Conservation (phyloP, 2,797 vertebrate species). For the Sebastes flavidus region DNA sequence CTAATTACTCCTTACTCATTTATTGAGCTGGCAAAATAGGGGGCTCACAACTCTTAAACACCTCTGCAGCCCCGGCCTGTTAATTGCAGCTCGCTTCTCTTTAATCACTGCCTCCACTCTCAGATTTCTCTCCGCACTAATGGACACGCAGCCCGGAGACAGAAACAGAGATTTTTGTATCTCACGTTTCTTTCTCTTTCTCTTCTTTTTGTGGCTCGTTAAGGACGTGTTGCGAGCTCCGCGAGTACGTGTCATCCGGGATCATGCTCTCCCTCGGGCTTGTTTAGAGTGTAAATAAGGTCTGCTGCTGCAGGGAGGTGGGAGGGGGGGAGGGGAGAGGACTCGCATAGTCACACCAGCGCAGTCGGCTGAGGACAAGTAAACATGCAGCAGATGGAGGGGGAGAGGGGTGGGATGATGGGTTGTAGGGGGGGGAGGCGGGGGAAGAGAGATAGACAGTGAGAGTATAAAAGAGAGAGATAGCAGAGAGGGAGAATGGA, state of each 20-base stretch:
- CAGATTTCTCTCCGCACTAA: constrained; percentile 46
- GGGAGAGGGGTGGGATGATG: not conserved
- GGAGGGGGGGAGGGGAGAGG: not conserved
- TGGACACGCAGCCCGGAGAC: constrained; percentile 52
- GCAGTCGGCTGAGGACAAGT: constrained; percentile 71
- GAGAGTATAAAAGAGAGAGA: constrained; percentile 21
- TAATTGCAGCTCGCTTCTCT: constrained; percentile 68
- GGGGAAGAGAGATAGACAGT: constrained; percentile 43
- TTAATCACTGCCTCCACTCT: constrained; percentile 68
- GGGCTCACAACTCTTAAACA: constrained; percentile 72
- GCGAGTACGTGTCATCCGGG: constrained; percentile 66
- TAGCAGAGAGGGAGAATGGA: constrained; percentile 19
- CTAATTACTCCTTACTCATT: constrained; percentile 82
- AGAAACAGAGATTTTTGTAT: constrained; percentile 36
- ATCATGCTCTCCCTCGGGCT: constrained; percentile 75
- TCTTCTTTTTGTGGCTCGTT: constrained; percentile 56
- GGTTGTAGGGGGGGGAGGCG: constrained; percentile 8
- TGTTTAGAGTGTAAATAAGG: constrained; percentile 81
- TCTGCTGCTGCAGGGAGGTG: constrained; percentile 45
- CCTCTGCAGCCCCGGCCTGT: constrained; percentile 63
- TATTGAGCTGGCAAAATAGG: constrained; percentile 72
- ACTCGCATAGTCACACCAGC: constrained; percentile 54
- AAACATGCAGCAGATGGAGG: constrained; percentile 66
- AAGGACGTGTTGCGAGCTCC: constrained; percentile 62
- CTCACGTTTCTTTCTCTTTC: constrained; percentile 7